Percentiles rank a stretch among this genome's conserved stretches.
Conservation (phyloP, 1,140 invertebrate species). For the Triops longicaudatus region DNA sequence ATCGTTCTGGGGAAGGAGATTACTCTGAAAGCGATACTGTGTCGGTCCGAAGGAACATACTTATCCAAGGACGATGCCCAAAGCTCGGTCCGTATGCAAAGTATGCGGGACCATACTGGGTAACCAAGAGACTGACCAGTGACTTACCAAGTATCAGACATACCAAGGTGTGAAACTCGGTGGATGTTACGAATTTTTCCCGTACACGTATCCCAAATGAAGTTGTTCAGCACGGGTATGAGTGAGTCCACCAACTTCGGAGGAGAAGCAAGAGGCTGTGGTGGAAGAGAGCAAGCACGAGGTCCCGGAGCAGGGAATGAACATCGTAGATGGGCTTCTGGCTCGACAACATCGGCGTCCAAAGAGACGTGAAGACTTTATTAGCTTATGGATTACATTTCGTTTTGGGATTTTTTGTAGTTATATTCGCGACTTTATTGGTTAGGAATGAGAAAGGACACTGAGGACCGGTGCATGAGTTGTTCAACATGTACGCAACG, state of each 20-base stretch:
- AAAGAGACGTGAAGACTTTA: no score
- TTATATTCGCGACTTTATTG: constrained; percentile 31
- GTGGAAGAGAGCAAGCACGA: no score
- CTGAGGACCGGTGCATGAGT: constrained; percentile 23
- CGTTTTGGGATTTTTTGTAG: no score
- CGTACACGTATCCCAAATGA: background rate
- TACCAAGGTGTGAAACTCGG: background rate
- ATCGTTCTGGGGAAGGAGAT: no score
- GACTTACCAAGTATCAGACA: constrained; percentile 2
- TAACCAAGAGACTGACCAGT: background rate
- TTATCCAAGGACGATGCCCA: background rate
- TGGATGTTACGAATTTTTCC: background rate
- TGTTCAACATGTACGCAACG: constrained; percentile 30
- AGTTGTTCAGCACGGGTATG: background rate
- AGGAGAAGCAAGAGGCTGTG: no score
- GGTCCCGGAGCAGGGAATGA: no score
- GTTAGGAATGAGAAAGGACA: constrained; percentile 29
- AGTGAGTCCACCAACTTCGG: no score
- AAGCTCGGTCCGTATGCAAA: constrained; percentile 16
- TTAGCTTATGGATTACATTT: no score
- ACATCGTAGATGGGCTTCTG: no score
- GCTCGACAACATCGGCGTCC: no score
- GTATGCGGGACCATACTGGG: background rate
- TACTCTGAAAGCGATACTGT: background rate
- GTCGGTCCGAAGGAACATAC: background rate